Evolutionary conservation across 2,888 invertebrate genomes (phyloP), one percentile per base, ranked within the genome.

Genomic region (Lycaena phlaeas): DNA sequence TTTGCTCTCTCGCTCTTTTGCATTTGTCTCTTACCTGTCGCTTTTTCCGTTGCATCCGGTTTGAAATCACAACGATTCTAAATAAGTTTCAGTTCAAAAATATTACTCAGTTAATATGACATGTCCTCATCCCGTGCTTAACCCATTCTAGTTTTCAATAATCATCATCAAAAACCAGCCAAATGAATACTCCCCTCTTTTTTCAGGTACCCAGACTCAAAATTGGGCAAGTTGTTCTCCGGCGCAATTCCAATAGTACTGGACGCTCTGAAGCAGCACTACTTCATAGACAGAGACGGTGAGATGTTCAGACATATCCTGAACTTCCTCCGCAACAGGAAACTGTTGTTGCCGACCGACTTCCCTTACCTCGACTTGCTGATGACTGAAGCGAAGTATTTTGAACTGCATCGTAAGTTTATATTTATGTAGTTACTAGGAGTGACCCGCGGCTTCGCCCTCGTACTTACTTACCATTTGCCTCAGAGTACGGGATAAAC

Each of bases 231-330:
- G 79, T 89, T 98, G 71, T 98, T 98, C 82, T 96, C 96, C 68
- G 98, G 98, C 25, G 92, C 91, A 55, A 95, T 97, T 58, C 97
- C 98, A 2, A 97, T 98, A 53, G 96, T 98, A 10, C 81, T 98
- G 71, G 98, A 98, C 71, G 95, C 95, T 3, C 79, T 98, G 53
- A 98, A 98, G 76, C 98, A 98, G 68, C 97, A 99, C 71, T 98
- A 98, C 77, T 99, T 98, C 85, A 97, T 99, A 59, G 98, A 99
- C 85, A 89, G 98, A 36, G 98, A 99, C 68, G 98, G 98, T 2
- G 94, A 93, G 52, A 95, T 97, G 93, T 99, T 99, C 85, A 90
- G 98, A 14, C 97, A 98, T 73, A 95, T 99, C 61, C 88, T 99
- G 49, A 98, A 98, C 85, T 99, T 95, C 74, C 90, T 99, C 88